Percentiles rank a stretch among this genome's conserved stretches.
These are phyloP conservation scores for Mellivora capensis DNA, from an alignment of 2,113 vertebrate species.

Conservation along the genomic window DNA sequence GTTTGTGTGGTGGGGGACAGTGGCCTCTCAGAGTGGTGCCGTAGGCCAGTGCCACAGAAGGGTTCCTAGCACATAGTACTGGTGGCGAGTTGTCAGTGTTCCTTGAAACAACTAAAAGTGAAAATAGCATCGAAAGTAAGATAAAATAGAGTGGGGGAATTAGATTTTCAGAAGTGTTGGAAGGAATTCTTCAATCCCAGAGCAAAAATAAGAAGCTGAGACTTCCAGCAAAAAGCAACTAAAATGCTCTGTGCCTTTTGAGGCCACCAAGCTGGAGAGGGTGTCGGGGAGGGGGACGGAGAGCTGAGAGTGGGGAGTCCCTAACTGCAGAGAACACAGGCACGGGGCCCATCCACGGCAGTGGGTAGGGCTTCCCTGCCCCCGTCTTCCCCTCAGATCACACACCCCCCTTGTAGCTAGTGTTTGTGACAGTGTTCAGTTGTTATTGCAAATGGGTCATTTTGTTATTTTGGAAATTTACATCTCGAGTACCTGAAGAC, in stretches of 20 bases:
- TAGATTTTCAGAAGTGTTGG: background rate
- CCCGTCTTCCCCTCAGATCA: background rate
- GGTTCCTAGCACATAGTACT: background rate
- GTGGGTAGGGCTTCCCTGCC: background rate
- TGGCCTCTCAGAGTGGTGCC: too few relatives aligned
- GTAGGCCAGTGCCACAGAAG: background rate
- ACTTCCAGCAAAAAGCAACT: background rate
- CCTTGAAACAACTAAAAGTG: background rate
- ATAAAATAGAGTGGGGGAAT: background rate
- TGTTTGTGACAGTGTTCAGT: background rate
- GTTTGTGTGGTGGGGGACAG: background rate
- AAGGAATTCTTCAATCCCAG: background rate
- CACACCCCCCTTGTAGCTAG: background rate
- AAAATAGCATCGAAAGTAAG: background rate
- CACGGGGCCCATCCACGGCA: fast-evolving
- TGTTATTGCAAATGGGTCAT: background rate
- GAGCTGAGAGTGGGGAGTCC: background rate
- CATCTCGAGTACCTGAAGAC: background rate
- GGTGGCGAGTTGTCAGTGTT: background rate
- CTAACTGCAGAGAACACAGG: background rate
- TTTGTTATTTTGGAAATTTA: background rate
- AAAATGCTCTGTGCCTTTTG: background rate
- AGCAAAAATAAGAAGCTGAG: background rate
- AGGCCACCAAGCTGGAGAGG: background rate
- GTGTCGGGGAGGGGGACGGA: background rate